Conservation (phyloP, 2,888 invertebrate species). For the Volucella bombylans region DNA sequence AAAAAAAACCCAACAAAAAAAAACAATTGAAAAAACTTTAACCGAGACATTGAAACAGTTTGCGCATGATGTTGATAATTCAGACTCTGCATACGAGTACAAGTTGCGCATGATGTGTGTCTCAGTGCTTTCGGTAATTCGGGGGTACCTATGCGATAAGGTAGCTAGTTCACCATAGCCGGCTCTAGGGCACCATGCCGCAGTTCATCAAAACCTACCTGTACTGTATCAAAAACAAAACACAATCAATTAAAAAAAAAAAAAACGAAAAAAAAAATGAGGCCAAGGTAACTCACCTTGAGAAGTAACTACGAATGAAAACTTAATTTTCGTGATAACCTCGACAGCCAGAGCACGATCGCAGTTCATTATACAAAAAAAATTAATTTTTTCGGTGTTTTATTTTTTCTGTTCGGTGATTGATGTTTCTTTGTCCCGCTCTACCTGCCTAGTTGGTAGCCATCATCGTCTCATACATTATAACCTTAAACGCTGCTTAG, state of each 20-base stretch:
- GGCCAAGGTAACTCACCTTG: constrained; percentile 72
- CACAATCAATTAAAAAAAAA: constrained; percentile 14
- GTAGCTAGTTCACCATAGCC: neutral
- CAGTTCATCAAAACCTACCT: constrained; percentile 51
- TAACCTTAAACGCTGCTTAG: constrained; percentile 2
- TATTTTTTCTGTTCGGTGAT: constrained; percentile 49
- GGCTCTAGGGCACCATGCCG: constrained; percentile 10
- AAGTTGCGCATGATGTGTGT: constrained; percentile 41
- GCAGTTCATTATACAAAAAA: constrained; percentile 62
- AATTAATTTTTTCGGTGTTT: constrained; percentile 15
- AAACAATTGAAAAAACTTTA: constrained; percentile 39
- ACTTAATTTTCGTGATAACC: constrained; percentile 71
- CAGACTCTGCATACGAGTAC: constrained; percentile 36
- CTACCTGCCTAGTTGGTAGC: neutral
- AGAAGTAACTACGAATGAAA: constrained; percentile 66
- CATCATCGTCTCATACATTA: no score
- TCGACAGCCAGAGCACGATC: constrained; percentile 61
- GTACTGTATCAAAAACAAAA: constrained; percentile 25
- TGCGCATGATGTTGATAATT: constrained; percentile 50
- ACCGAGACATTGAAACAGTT: constrained; percentile 71
- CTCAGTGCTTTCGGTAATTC: constrained; percentile 2
- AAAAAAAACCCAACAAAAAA: neutral
- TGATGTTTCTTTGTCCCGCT: constrained; percentile 47
- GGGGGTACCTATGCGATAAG: neutral
- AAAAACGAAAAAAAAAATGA: constrained; percentile 53